Evolutionary conservation across 2,113 vertebrate species (phyloP), one percentile per base, ranked within the genome.

Genomic region (Microcebus ravelobensis): DNA sequence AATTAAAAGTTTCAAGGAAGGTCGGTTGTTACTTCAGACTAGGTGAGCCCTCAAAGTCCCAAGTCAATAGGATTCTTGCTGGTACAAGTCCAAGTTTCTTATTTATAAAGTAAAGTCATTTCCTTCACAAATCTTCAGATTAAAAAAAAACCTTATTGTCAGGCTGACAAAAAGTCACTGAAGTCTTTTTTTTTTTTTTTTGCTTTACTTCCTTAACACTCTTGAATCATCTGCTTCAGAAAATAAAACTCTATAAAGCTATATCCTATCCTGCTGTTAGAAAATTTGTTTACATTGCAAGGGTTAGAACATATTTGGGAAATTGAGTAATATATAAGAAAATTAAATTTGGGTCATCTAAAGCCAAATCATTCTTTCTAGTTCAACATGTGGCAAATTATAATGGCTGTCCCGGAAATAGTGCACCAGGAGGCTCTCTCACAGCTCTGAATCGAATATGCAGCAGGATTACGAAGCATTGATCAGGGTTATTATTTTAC

Each of bases 171-270:
- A 90, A 68, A 61, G 8, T 80, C 15, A 55, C 13, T 83, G 45
- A 29, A 50, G 20, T 25, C 4, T 13, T 70, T 87, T 52, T 42
- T 34, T 17, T 9, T 42, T 63, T 39, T 25, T 20, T 31, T 8
- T 21, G 20, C 34, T 65, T 70, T 82, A 90, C 23, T 87, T 68
- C 76, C 25, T 90, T 97, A 79, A 57, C 4, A 87, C 5, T 86
- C 71, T 91, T 76, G 29, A 93, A 71, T 74, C 21, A 67, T 63
- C n/a, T 63, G 87, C 70, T 93, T 94, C 4, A 70, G 57, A 87
- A 95, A 92, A 79, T 71, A 89, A 59, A 94, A 86, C 77, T 63
- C 50, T 3, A 21, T 31, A 6, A 14, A 74, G 42, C 27, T 70
- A 11, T 84, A 74, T 50, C 39, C 31, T 74, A 42, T 74, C 45